A percentile compares a stretch with the other conserved stretches of the same genome.
Evolutionary conservation across 2,113 vertebrate genomes (phyloP).

Genomic region (Heterotis niloticus): DNA sequence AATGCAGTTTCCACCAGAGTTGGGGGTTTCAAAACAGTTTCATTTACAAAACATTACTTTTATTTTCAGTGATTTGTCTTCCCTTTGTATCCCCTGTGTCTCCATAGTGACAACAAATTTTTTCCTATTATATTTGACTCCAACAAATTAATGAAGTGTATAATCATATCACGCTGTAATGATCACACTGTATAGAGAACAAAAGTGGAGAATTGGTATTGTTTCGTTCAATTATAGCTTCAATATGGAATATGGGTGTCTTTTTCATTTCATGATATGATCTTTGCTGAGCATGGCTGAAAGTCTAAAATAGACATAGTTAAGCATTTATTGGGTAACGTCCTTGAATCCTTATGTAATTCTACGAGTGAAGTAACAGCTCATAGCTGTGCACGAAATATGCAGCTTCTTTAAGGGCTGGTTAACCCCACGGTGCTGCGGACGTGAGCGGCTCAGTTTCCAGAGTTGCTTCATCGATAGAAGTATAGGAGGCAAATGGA

Average conservation of each 20-base stretch:
- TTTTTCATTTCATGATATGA: slow-evolving; percentile 46
- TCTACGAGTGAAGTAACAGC: slow-evolving; percentile 56
- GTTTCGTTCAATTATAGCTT: slow-evolving; percentile 37
- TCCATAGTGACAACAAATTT: slow-evolving; percentile 17
- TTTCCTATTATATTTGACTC: slow-evolving; percentile 17
- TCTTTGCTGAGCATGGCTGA: slow-evolving; percentile 56
- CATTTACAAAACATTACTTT: background rate
- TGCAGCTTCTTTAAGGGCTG: slow-evolving; percentile 56
- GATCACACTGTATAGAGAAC: slow-evolving; percentile 16
- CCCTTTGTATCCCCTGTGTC: slow-evolving; percentile 6
- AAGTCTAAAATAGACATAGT: slow-evolving; percentile 54
- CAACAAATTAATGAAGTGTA: slow-evolving; percentile 25
- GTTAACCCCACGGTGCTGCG: slow-evolving; percentile 37
- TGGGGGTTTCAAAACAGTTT: background rate
- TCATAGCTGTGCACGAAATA: slow-evolving; percentile 51
- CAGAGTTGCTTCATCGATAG: too few species aligned
- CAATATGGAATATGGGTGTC: slow-evolving; percentile 36
- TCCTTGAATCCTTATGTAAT: slow-evolving; percentile 51
- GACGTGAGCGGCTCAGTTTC: background rate
- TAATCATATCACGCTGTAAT: slow-evolving; percentile 18
- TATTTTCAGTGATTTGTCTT: background rate
- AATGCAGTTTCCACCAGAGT: background rate
- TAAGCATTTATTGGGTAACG: slow-evolving; percentile 57
- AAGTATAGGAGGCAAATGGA: background rate
- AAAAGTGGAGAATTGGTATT: slow-evolving; percentile 29